Conservation (phyloP, 2,888 invertebrate genomes). For the Drosophila borborema region DNA sequence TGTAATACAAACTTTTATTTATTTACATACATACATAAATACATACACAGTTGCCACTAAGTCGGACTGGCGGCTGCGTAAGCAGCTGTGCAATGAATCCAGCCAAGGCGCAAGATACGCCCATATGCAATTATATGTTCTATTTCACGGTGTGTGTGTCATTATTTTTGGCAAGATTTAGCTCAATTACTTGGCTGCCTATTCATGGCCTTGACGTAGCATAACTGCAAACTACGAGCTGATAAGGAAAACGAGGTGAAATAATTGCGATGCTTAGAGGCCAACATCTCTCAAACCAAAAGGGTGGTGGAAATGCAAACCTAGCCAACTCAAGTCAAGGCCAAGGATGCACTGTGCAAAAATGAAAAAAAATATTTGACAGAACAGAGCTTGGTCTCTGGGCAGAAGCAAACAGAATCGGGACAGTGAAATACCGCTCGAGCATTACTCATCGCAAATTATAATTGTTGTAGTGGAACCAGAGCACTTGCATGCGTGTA, state of each 20-base stretch:
- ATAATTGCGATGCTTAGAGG: conserved; percentile 17
- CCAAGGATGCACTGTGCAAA: conserved; percentile 40
- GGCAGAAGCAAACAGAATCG: conserved; percentile 21
- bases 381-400: conserved; percentile 1
- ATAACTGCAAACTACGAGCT: conserved; percentile 33
- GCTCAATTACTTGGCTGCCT: conserved; percentile 8
- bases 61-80: conserved; percentile 34
- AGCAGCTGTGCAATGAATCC: conserved; percentile 6
- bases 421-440: conserved; percentile 32
- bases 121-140: background rate
- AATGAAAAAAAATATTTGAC: background rate
- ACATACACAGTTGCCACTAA: conserved; percentile 24
- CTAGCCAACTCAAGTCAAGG: conserved; percentile 30
- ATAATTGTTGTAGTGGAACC: conserved; percentile 11
- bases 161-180: background rate
- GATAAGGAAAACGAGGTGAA: conserved; percentile 28
- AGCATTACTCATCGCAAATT: conserved; percentile 47
- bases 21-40: background rate
- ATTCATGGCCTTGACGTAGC: conserved; percentile 9
- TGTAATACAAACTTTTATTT: background rate
- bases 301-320: conserved; percentile 1
- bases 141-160: background rate
- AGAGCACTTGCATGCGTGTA: background rate
- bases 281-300: background rate
- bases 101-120: conserved; percentile 20